A percentile compares a stretch with the other conserved stretches of the same genome.
Conservation (phyloP, 2,797 vertebrate genomes). For the Sebastes oblongus region DNA sequence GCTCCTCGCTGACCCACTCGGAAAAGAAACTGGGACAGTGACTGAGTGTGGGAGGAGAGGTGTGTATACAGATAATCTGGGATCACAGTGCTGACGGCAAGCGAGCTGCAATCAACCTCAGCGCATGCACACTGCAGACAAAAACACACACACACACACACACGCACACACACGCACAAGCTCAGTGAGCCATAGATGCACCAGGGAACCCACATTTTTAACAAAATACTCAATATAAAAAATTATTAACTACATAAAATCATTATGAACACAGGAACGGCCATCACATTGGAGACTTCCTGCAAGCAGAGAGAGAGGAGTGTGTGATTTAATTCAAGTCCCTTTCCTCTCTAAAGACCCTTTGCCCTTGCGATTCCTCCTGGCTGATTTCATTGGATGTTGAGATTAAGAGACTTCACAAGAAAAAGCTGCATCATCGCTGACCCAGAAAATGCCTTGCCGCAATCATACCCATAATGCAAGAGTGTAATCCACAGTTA, state of each 20-base stretch:
- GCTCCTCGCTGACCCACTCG: slow-evolving; percentile 36
- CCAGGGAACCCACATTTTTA: neutral
- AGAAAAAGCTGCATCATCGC: slow-evolving; percentile 8
- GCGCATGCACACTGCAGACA: neutral
- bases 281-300: neutral
- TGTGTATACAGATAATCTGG: slow-evolving; percentile 57
- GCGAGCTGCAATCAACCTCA: slow-evolving; percentile 19
- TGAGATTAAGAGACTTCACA: slow-evolving; percentile 16
- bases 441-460: neutral
- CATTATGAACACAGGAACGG: neutral
- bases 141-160: no score
- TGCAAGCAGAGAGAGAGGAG: neutral
- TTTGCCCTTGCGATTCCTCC: slow-evolving; percentile 13
- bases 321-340: neutral
- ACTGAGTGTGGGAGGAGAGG: slow-evolving; percentile 39
- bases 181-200: neutral
- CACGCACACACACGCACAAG: no score
- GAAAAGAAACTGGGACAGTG: slow-evolving; percentile 47
- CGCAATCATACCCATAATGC: neutral
- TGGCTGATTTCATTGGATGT: slow-evolving; percentile 18
- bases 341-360: slow-evolving; percentile 5
- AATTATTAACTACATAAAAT: neutral
- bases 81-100: slow-evolving; percentile 50
- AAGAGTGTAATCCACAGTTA: neutral
- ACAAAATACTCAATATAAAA: neutral